A percentile compares a stretch with the other conserved stretches of the same genome.
phyloP scores from a whole-genome alignment of 2,113 vertebrate species.

The Blennius ocellaris region DNA sequence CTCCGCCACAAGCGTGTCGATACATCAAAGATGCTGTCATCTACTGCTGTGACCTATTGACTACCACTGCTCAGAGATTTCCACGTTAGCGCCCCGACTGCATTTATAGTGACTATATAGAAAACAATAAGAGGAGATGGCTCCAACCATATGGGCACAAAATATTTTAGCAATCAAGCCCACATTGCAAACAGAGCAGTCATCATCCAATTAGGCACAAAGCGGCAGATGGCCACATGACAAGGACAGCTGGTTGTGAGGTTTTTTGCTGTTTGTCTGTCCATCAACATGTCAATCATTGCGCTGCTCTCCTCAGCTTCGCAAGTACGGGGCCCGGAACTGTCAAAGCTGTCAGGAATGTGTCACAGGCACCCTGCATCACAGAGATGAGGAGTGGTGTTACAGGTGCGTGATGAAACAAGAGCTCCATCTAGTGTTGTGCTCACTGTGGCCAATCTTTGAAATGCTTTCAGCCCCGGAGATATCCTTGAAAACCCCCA shows the following conservation, averaged over 20 bases:
- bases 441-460: background rate
- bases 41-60: conserved; percentile 30
- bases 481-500: background rate
- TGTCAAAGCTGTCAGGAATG: conserved; percentile 62
- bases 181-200: conserved; percentile 28
- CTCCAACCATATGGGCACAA: conserved; percentile 54
- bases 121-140: conserved; percentile 2
- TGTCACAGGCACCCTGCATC: conserved; percentile 40
- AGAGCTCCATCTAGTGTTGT: conserved; percentile 73
- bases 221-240: conserved; percentile 64
- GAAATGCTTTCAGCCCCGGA: background rate
- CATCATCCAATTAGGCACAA: conserved; percentile 64
- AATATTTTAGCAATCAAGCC: conserved; percentile 49
- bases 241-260: conserved; percentile 68
- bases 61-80: conserved; percentile 5
- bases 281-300: conserved; percentile 70
- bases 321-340: conserved; percentile 33
- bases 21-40: conserved; percentile 58
- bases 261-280: conserved; percentile 60
- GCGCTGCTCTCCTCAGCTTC: conserved; percentile 40
- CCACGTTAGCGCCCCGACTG: conserved; percentile 12
- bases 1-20: conserved; percentile 47
- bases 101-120: conserved; percentile 10
- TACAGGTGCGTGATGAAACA: conserved; percentile 36
- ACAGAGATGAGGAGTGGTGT: conserved; percentile 1